phyloP scores from a whole-genome alignment of 2,113 vertebrate species.

The Paratilapia polleni region DNA sequence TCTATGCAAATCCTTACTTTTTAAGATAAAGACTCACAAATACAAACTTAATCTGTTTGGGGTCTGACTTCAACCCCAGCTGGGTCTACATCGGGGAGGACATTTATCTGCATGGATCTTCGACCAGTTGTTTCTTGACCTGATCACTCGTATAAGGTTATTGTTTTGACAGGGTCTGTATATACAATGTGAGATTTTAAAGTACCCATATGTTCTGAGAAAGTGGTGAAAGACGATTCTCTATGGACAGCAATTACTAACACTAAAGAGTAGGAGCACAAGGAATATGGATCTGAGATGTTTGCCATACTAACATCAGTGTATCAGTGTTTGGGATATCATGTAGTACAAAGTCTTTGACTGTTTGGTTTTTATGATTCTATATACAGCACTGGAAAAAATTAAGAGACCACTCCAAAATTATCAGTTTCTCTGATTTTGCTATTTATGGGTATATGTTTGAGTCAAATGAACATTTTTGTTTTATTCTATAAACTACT shows the following conservation, averaged over 20 bases:
- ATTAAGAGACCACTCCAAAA: too few species aligned
- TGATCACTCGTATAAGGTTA: neutral
- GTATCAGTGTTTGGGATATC: neutral
- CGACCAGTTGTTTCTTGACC: neutral
- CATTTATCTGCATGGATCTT: neutral
- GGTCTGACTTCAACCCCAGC: neutral
- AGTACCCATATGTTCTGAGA: neutral
- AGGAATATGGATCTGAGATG: neutral
- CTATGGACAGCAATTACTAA: neutral
- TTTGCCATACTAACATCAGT: neutral
- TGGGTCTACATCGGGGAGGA: neutral
- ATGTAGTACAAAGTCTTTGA: too few species aligned
- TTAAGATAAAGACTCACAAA: neutral
- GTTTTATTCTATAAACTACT: too few species aligned
- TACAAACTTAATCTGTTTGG: neutral
- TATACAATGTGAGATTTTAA: neutral
- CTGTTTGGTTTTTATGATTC: too few species aligned
- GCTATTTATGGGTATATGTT: too few species aligned
- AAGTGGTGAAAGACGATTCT: neutral
- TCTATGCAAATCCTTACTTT: neutral
- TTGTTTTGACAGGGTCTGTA: neutral
- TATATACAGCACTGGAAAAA: too few species aligned
- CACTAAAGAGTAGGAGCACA: neutral
- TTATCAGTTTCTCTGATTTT: too few species aligned
- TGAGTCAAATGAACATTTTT: too few species aligned